Evolutionary conservation across 1,140 invertebrate genomes (phyloP), one percentile per base, ranked within the genome.

Genomic region (Drosophila ananassae): DNA sequence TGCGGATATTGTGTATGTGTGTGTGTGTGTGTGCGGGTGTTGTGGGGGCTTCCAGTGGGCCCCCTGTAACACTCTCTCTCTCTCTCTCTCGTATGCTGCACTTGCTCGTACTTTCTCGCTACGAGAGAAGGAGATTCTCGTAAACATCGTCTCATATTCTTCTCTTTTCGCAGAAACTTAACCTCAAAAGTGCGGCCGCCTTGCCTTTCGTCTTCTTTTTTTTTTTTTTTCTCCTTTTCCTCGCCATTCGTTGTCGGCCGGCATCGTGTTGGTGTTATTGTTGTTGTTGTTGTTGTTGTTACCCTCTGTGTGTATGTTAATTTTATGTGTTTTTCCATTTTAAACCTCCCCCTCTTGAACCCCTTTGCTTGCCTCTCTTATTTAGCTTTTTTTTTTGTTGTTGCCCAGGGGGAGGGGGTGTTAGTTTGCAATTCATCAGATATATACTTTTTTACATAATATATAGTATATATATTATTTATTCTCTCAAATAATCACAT

Each of bases 301-400:
- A n/a, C 34, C 10, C 41, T 13, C 41, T 21, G 55, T 77, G 58
- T 85, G 75, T 84, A 85, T 84, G 81, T 78, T 85, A 85, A 85
- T 85, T 85, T 87, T 74, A 74, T 75, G 69, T 85, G 79, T 87
- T 81, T 82, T 85, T 21, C 68, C 66, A 55, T 69, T 87, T 67
- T 57, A 54, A 32, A 59, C 47, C 59, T 58, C 46, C 62, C 66
- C 58, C 54, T 44, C 48, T 25, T 25, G 17, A 17, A 17, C 30
- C 44, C 54, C 68, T 17, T 17, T 17, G 17, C 17, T 22, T 73
- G 13, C 30, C 32, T 25, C 34, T 53, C 39, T 50, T 37, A 48
- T 52, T 22, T 30, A 25, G 64, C 73, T 63, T 71, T 82, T 64
- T 24, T 47, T 13, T 61, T 67, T 47, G 25, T 34, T 64, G 2